These are phyloP conservation scores for Thalassoma bifasciatum DNA, from an alignment of 2,113 vertebrate species.

Conservation along the genomic window DNA sequence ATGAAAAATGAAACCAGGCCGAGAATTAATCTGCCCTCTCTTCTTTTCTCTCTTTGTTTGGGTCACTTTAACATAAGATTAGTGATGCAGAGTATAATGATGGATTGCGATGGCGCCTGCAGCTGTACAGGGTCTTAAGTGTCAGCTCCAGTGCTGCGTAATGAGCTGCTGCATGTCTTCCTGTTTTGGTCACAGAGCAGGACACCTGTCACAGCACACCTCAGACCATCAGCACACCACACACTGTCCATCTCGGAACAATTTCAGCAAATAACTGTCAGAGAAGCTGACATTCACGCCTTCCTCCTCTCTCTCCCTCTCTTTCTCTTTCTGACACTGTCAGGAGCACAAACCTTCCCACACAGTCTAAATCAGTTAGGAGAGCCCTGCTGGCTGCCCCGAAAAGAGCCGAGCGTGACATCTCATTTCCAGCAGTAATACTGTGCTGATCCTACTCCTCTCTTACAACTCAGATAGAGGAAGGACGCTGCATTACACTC, in stretches of 20 bases:
- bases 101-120: slow-evolving; percentile 48
- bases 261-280: slow-evolving; percentile 72
- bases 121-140: slow-evolving; percentile 44
- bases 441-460: slow-evolving; percentile 38
- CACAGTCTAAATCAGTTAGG: slow-evolving; percentile 49
- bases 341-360: slow-evolving; percentile 12
- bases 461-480: slow-evolving; percentile 23
- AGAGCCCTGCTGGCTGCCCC: slow-evolving; percentile 29
- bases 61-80: too few relatives aligned
- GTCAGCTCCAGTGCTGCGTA: slow-evolving; percentile 53
- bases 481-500: slow-evolving; percentile 12
- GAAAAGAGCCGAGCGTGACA: slow-evolving; percentile 48
- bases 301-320: neutral
- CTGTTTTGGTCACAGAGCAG: slow-evolving; percentile 55
- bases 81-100: neutral
- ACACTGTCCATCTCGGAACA: slow-evolving; percentile 46
- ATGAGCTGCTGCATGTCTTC: slow-evolving; percentile 53
- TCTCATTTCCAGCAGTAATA: slow-evolving; percentile 58
- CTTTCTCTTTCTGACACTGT: slow-evolving; percentile 8
- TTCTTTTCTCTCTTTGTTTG: too few relatives aligned
- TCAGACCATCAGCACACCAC: slow-evolving; percentile 44
- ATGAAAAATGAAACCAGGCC: neutral
- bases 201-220: slow-evolving; percentile 72
- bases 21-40: too few relatives aligned
- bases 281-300: slow-evolving; percentile 46